A percentile compares a stretch with the other conserved stretches of the same genome.
Evolutionary conservation across 2,797 vertebrate species (phyloP).

Genomic region (Odontamblyopus lacepedii): DNA sequence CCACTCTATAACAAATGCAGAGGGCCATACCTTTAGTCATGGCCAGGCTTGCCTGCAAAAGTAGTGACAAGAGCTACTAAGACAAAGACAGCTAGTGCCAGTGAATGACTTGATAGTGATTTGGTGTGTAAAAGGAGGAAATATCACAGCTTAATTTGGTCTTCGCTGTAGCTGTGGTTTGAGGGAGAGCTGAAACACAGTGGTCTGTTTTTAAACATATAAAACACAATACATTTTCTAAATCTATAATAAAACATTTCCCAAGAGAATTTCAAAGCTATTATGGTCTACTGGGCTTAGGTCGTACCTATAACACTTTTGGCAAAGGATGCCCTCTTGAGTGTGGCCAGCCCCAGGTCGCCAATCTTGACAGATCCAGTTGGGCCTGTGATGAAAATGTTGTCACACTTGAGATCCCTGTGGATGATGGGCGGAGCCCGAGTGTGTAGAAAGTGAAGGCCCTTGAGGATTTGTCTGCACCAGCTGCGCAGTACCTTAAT

Average conservation of each 20-base stretch:
- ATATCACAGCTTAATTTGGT: constrained; percentile 66
- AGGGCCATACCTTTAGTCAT: constrained; percentile 79
- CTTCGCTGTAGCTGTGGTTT: constrained; percentile 83
- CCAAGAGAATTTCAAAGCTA: constrained; percentile 23
- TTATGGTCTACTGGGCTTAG: constrained; percentile 37
- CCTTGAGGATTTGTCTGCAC: constrained; percentile 98
- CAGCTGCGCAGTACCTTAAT: constrained; percentile 97
- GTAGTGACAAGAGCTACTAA: constrained; percentile 63
- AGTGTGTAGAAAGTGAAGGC: constrained; percentile 97
- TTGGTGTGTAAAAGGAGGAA: constrained; percentile 56
- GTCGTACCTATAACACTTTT: constrained; percentile 99
- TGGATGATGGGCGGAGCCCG: constrained; percentile 97
- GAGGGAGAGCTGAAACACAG: constrained; percentile 84
- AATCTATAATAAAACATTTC: neutral
- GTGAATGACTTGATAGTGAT: constrained; percentile 67
- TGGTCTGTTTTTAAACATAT: constrained; percentile 78
- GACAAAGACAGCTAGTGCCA: constrained; percentile 78
- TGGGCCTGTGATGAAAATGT: constrained; percentile 98
- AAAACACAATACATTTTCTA: neutral
- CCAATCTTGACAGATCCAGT: constrained; percentile 99
- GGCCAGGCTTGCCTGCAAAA: constrained; percentile 75
- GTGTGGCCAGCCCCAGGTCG: constrained; percentile 94
- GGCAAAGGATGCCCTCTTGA: constrained; percentile 97
- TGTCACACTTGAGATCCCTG: constrained; percentile 97
- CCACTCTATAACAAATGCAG: constrained; percentile 73